Conservation (phyloP, 2,888 invertebrate species). For the Limnephilus auricula region DNA sequence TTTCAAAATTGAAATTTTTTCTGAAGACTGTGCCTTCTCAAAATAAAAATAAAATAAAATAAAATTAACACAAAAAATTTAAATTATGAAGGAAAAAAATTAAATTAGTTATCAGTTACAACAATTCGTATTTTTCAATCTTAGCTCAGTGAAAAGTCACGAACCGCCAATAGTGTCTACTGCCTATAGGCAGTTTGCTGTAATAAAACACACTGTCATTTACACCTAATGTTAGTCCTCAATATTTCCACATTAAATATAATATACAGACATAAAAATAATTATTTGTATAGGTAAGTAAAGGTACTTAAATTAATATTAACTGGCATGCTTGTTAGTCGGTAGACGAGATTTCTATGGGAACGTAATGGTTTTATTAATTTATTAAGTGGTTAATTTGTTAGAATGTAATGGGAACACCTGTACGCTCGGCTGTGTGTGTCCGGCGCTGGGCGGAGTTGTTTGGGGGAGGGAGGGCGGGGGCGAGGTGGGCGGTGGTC, state of each 20-base stretch:
- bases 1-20: too few relatives aligned
- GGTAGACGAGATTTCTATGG: background rate
- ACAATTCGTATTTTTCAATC: too few relatives aligned
- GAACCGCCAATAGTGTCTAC: too few relatives aligned
- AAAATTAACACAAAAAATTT: too few relatives aligned
- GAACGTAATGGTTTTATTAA: background rate
- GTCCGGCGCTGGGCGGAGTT: constrained; percentile 70
- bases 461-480: constrained; percentile 72
- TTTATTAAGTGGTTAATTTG: constrained; percentile 49
- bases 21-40: too few relatives aligned
- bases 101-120: too few relatives aligned
- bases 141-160: too few relatives aligned
- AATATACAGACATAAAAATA: background rate
- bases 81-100: too few relatives aligned
- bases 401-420: constrained; percentile 55
- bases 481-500: constrained; percentile 67
- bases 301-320: background rate
- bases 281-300: background rate
- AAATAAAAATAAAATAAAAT: too few relatives aligned
- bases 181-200: background rate
- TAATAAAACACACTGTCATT: background rate
- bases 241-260: background rate
- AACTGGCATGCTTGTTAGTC: background rate
- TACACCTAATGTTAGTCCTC: background rate
- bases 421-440: constrained; percentile 44